Evolutionary conservation across 2,888 invertebrate species (phyloP).

Genomic region (Sinotaia quadrata): DNA sequence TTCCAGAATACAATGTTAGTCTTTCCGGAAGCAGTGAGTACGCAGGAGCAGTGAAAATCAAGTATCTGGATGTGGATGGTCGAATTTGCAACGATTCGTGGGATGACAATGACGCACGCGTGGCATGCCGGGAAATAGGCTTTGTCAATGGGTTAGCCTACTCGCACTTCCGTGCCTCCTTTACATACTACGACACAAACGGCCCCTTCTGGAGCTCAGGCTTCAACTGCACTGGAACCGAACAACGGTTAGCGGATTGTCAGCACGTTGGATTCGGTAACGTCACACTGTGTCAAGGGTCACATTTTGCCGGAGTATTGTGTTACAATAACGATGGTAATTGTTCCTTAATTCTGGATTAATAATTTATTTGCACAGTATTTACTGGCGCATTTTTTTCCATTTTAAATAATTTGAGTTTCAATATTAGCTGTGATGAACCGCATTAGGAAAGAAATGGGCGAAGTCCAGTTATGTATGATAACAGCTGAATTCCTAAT

Average conservation of each 20-base stretch:
- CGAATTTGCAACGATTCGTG: conserved; percentile 57
- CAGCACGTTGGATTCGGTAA: conserved; percentile 50
- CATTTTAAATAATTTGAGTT: too few species aligned
- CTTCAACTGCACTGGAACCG: conserved; percentile 55
- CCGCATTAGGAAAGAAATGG: too few species aligned
- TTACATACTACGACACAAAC: conserved; percentile 41
- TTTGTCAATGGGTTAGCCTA: conserved; percentile 45
- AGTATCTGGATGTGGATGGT: conserved; percentile 50
- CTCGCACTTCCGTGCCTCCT: conserved; percentile 51
- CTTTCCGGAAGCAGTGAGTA: conserved; percentile 33
- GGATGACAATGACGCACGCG: conserved; percentile 52
- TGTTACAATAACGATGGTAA: conserved; percentile 56
- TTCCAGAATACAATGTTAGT: conserved; percentile 46
- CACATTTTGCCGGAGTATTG: conserved; percentile 56
- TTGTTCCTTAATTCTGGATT: too few species aligned
- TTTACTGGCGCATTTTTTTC: too few species aligned
- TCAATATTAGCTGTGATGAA: too few species aligned
- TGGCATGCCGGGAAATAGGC: conserved; percentile 52
- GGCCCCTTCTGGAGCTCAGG: conserved; percentile 77
- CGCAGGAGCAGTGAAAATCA: conserved; percentile 47
- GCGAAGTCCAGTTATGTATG: too few species aligned
- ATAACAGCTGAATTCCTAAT: too few species aligned
- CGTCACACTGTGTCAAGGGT: conserved; percentile 46
- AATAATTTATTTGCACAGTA: too few species aligned
- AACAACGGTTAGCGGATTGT: conserved; percentile 47